Evolutionary conservation across 1,140 invertebrate species (phyloP).

Genomic region (Trichonephila clavata): DNA sequence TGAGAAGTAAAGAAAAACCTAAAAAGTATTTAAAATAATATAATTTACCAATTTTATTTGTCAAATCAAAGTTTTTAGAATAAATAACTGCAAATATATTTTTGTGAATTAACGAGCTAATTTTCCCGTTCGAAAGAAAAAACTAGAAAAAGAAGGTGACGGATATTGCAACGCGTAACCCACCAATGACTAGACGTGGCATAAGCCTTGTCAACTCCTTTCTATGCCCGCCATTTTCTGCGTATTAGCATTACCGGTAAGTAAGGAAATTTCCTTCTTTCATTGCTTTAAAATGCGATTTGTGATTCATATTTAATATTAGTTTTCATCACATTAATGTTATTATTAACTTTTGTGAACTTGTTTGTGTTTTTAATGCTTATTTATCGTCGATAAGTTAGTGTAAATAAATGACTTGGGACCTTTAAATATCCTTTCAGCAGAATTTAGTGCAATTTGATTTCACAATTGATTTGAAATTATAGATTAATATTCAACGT

Average conservation of each 20-base stretch:
- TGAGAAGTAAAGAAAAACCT: no score
- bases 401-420: constrained; percentile 25
- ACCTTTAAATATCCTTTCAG: constrained; percentile 42
- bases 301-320: background rate
- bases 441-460: background rate
- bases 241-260: constrained; percentile 68
- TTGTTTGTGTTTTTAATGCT: background rate
- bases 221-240: constrained; percentile 75
- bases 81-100: no score
- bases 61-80: background rate
- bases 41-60: background rate
- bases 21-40: background rate
- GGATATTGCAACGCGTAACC: constrained; percentile 61
- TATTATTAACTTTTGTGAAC: background rate
- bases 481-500: no score
- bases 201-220: constrained; percentile 76
- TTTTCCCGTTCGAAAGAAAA: constrained; percentile 31
- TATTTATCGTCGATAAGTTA: background rate
- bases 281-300: background rate
- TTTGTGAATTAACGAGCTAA: background rate
- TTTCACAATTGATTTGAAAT: no score
- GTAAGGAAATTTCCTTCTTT: constrained; percentile 36
- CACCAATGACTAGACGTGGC: constrained; percentile 74
- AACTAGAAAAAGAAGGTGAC: constrained; percentile 56
- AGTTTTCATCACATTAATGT: background rate